phyloP scores from a whole-genome alignment of 2,888 invertebrate species.

The Watsonalla binaria region DNA sequence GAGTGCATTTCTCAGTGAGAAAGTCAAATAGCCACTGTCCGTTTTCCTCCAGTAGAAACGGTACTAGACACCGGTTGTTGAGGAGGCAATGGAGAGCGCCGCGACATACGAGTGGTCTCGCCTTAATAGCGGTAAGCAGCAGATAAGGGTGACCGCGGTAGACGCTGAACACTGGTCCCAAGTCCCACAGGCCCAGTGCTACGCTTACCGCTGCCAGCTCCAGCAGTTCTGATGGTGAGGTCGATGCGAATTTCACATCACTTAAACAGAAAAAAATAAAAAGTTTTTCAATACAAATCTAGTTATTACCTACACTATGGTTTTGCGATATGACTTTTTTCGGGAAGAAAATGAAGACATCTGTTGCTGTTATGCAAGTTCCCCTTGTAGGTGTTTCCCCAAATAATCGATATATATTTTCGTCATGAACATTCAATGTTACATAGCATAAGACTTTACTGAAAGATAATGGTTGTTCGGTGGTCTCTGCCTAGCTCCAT shows the following conservation, averaged over 20 bases:
- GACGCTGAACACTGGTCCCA: conserved; percentile 58
- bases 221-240: conserved; percentile 43
- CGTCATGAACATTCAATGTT: too few species aligned
- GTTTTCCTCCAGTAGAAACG: conserved; percentile 60
- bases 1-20: conserved; percentile 68
- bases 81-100: conserved; percentile 54
- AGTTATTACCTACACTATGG: not conserved
- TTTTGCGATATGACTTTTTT: not conserved
- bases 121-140: conserved; percentile 47
- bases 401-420: too few species aligned
- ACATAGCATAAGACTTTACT: too few species aligned
- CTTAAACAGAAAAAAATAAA: conserved; percentile 30
- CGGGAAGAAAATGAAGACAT: too few species aligned
- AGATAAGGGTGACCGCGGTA: conserved; percentile 56
- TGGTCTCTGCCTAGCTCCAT: too few species aligned
- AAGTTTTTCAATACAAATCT: not conserved
- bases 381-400: too few species aligned
- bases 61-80: conserved; percentile 48
- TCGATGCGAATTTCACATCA: conserved; percentile 50
- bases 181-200: conserved; percentile 69
- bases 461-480: too few species aligned
- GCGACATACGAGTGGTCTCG: conserved; percentile 49
- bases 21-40: conserved; percentile 73
- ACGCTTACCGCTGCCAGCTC: conserved; percentile 57
- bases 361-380: too few species aligned